Evolutionary conservation across 2,888 invertebrate genomes (phyloP), one percentile per base, ranked within the genome.

Genomic region (Ochropacha duplaris): DNA sequence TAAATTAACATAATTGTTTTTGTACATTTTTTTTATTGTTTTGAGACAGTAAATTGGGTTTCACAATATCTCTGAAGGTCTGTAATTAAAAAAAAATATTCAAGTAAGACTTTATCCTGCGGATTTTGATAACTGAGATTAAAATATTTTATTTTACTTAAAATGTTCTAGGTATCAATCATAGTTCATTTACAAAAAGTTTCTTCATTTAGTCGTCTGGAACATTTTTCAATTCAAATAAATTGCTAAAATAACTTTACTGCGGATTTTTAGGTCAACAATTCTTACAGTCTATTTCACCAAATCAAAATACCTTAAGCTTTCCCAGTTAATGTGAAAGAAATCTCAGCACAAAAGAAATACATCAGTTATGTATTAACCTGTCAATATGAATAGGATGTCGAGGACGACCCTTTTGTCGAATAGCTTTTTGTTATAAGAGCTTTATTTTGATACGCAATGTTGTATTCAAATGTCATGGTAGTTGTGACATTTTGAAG

Each of bases 311-410:
- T 12, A 51, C 26, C 22, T 54, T 2, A 49, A n/a, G 28, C 19
- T 24, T 39, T 44, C 34, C 16, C 26, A 19, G 44, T 56, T 34
- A 31, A 58, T 60, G 61, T 63, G 64, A 65, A 65, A 68, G 60
- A 66, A 72, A 70, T 64, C 56, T 55, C 52, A 31, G 31, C 31
- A 77, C 76, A 79, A 78, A 72, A 57, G 68, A 62, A 55, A 49
- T 59, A 57, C 71, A 76, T 76, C 74, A 68, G 65, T 73, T 76
- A 76, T 77, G 72, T 68, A 72, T 74, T 68, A 59, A 64, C 66
- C 66, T 72, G 72, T 68, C 74, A 69, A 60, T 60, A 56, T 72
- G 69, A 78, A 79, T 72, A 55, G 71, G 61, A 64, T 62, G 63
- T 62, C 62, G 67, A 61, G 64, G 64, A 68, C 64, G 69, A 62